Conservation (phyloP, 2,888 invertebrate species). For the Synergus itoensis region DNA sequence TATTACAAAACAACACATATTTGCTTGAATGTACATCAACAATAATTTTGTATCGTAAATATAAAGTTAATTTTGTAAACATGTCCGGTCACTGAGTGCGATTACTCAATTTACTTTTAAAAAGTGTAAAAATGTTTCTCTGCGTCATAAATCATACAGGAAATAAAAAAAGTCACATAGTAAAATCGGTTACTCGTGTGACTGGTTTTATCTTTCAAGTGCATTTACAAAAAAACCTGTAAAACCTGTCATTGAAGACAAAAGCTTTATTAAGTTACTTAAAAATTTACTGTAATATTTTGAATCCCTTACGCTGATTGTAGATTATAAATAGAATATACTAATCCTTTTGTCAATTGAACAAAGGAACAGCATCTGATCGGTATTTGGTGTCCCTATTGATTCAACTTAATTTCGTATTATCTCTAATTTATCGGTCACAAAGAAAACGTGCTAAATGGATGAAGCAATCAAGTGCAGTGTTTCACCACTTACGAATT, state of each 20-base stretch:
- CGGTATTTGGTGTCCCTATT: neutral
- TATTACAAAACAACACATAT: too few relatives aligned
- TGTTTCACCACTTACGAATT: slow-evolving; percentile 14
- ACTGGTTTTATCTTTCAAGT: neutral
- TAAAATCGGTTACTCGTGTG: neutral
- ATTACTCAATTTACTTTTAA: neutral
- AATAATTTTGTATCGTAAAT: too few relatives aligned
- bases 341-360: neutral
- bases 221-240: too few relatives aligned
- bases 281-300: neutral
- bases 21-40: too few relatives aligned
- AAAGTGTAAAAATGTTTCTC: neutral
- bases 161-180: neutral
- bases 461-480: neutral
- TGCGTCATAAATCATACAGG: neutral
- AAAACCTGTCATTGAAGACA: neutral
- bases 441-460: slow-evolving; percentile 1
- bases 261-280: neutral
- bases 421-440: neutral
- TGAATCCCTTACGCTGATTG: neutral
- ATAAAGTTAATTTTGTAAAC: neutral
- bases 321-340: neutral
- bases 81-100: neutral
- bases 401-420: neutral
- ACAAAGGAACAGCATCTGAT: neutral